Base-by-base conservation (phyloP, 2,113 vertebrate genomes). In the Entomyzon cyanotis region DNA sequence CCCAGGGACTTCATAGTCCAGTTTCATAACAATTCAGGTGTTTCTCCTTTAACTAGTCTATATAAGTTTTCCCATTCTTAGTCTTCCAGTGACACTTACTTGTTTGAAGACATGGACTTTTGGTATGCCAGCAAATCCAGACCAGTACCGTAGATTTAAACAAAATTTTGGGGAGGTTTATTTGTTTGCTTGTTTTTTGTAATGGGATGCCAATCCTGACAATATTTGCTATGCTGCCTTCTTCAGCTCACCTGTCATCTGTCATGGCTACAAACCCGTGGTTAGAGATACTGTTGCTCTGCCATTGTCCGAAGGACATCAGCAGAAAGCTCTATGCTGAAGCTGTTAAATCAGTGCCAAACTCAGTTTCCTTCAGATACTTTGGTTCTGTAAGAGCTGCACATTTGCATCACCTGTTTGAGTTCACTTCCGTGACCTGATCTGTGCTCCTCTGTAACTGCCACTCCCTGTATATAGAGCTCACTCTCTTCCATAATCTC, bases 201-300 rank as follows among this genome's bases (percentile, higher is more conserved):
- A 44, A 69, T 8, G 17, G 37, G 41, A 65, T 78, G 47, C 15
- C 33, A 80, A 25, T 30, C 12, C 22, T 35, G 28, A 63, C 5
- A 53, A 25, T 28, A 53, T 49, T 63, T 74, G 17, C 47, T 82
- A 74, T 46, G 5, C 30, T 5, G 2, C 7, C 9, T 2, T 8
- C 50, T 24, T n/a, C 46, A 30, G 47, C 31, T 90, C 50, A 24
- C 19, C 30, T 39, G 3, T 55, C 24, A 67, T 30, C 23, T 55
- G 28, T 56, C 44, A 62, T 0, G 0, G 5, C 27, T 79, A n/a
- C 7, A 67, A 59, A 78, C 7, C n/a, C 2, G 0, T 37, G 17
- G 63, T 17, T 42, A n/a, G n/a, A 28, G 22, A 62, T 9, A 5
- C 12, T 39, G 19, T 24, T 70, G 46, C n/a, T 65, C 37, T 82